Base-by-base conservation (phyloP, 2,113 vertebrate species). In the Lepidothrix coronata region DNA sequence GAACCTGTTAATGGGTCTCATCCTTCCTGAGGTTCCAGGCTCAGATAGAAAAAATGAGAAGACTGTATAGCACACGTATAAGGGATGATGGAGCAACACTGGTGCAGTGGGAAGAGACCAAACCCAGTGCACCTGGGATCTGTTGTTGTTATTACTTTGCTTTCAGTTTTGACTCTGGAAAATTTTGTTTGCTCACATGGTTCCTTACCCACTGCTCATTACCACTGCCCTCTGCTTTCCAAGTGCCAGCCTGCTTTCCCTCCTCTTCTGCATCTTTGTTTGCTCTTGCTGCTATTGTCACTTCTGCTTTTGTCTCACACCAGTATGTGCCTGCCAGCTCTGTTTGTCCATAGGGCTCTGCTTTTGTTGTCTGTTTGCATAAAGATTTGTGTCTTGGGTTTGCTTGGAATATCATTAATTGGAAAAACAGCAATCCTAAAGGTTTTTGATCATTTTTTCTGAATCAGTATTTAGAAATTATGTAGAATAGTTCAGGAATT, bases 21-120 rank as follows among this genome's bases (percentile, higher is more conserved):
- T 72, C 37, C 24, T 90, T 93, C 65, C 27, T 11, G 44, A 68
- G 41, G 9, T 58, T 48, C 43, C 24, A 66, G 49, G 37, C n/a
- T 65, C 9, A n/a, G 21, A 8, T 4, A 37, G 28, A 51, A 37
- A 18, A 41, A 74, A 20, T 13, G 6, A 74, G 22, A 55, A 44
- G 25, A 8, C 7, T 21, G 16, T 61, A 8, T 16, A 16, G 14
- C 4, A 1, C 27, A 80, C 35, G 1, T 10, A 1, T 39, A 35
- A 77, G 37, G 21, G 35, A 19, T 20, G 73, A 24, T 44, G 28
- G 27, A 49, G 41, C 16, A 59, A 21, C 15, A 7, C 4, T 55
- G 25, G 8, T 49, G 27, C n/a, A 4, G 12, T 73, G 55, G 49
- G 49, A 80, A 70, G 18, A 30, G 14, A 9, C 23, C 20, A 54